Base-by-base conservation (phyloP, 2,888 invertebrate species). In the Sialis fuliginosa region DNA sequence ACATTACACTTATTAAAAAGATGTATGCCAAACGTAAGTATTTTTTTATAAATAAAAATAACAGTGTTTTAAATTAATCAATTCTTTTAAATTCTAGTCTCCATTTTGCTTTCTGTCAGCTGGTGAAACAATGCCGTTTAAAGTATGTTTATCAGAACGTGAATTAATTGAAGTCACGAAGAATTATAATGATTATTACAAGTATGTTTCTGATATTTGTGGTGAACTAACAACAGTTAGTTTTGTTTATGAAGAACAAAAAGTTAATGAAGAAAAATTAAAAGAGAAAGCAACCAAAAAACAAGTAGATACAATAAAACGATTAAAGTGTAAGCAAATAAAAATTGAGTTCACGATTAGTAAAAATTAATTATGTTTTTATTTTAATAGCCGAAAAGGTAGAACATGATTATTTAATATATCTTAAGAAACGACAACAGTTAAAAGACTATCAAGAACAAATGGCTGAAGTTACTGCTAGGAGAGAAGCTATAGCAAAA, bases 1-100 rank as follows among this genome's bases (percentile, higher is more conserved):
- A 77, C 83, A 8, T 71, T 84, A 54, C 71, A 79, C 57, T 64
- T 87, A 32, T 60, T 86, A 10, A 82, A 78, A 60, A 64, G 76
- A 1, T 84, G 80, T 55, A 76, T 78, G 57, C 76, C 81, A 5
- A 74, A 70, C 62, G 83, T 83, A 61, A 70, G 71, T 68, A 32
- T 50, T 32, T 6, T 5, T 45, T 32, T n/a, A n/a, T 40, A 33
- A 35, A 37, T 22, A 31, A 47, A 42, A 33, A 45, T 42, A 10
- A 33, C 44, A n/a, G 34, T 35, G 35, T 42, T 49, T 33, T 33
- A 33, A 46, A 45, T 35, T 4, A 6, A 32, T 35, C 32, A 5
- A 6, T 2, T 32, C 9, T 40, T 42, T 42, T 47, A 48, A 10
- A 22, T 22, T 54, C 9, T 54, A 74, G 71, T 74, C 75, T 55